Conservation (phyloP, 2,888 invertebrate species). For the Noctua pronuba region DNA sequence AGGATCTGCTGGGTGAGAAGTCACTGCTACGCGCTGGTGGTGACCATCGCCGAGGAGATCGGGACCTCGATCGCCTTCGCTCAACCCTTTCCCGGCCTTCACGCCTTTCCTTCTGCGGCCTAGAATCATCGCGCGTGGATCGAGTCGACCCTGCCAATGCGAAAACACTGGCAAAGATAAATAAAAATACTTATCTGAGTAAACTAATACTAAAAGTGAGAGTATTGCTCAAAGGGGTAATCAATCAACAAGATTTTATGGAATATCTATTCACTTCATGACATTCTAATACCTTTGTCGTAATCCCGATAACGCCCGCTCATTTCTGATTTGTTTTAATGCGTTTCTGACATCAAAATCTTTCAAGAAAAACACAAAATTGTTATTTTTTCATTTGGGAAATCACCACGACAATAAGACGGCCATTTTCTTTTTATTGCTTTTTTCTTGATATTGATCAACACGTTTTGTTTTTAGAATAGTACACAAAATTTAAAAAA, state of each 20-base stretch:
- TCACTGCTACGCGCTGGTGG: conserved; percentile 71
- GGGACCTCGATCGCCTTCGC: conserved; percentile 74
- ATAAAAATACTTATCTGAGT: conserved; percentile 84
- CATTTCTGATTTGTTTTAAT: conserved; percentile 69
- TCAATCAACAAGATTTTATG: conserved; percentile 41
- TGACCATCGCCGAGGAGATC: conserved; percentile 75
- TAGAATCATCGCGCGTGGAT: conserved; percentile 90
- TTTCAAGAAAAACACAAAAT: conserved; percentile 22
- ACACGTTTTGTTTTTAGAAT: conserved; percentile 49
- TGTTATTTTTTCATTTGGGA: conserved; percentile 23
- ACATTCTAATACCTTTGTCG: conserved; percentile 83
- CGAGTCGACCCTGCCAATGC: conserved; percentile 93
- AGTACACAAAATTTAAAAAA: background rate
- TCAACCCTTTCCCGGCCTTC: conserved; percentile 65
- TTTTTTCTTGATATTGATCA: conserved; percentile 30
- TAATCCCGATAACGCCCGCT: conserved; percentile 78
- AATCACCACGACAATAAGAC: conserved; percentile 41
- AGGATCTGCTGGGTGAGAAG: conserved; percentile 65
- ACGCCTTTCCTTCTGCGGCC: conserved; percentile 77
- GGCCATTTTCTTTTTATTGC: conserved; percentile 53
- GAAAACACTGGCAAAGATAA: conserved; percentile 94
- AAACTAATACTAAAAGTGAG: conserved; percentile 62
- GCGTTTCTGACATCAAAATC: conserved; percentile 47
- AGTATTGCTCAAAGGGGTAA: conserved; percentile 37
- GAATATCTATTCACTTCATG: conserved; percentile 67